A percentile compares a stretch with the other conserved stretches of the same genome.
These are phyloP conservation scores for Haliclystus octoradiatus DNA, from an alignment of 30 jellyfish, hydroid and myxozoan genomes.

Conservation along the genomic window DNA sequence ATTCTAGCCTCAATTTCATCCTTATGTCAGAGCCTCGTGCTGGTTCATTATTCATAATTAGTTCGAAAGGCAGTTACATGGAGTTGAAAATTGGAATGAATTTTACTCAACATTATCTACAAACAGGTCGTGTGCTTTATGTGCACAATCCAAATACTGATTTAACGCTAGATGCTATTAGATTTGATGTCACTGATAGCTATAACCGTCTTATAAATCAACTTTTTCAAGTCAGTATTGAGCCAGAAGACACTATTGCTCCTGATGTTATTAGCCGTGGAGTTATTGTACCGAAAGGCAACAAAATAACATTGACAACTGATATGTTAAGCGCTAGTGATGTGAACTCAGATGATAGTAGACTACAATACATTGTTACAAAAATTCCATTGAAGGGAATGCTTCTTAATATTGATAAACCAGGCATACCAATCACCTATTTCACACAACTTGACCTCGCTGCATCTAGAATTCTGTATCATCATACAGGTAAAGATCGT, in stretches of 20 bases:
- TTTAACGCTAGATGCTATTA: constrained; percentile 34
- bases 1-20: constrained; percentile 25
- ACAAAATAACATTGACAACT: constrained; percentile 68
- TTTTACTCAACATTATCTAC: constrained; percentile 60
- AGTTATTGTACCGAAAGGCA: constrained; percentile 63
- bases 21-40: constrained; percentile 54
- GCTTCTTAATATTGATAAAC: constrained; percentile 62
- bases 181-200: constrained; percentile 90
- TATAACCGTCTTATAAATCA: constrained; percentile 87
- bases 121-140: not conserved
- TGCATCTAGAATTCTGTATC: constrained; percentile 68
- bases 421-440: constrained; percentile 72
- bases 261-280: constrained; percentile 89
- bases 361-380: constrained; percentile 54
- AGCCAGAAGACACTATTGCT: constrained; percentile 74
- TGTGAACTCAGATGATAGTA: constrained; percentile 75
- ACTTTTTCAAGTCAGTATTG: constrained; percentile 52
- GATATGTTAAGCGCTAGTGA: constrained; percentile 95
- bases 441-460: constrained; percentile 91
- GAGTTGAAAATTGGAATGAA: constrained; percentile 67
- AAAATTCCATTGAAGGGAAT: constrained; percentile 80
- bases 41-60: constrained; percentile 52
- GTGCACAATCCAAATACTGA: not conserved
- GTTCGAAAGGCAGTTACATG: constrained; percentile 13
- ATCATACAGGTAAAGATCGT: constrained; percentile 80